phyloP scores from a whole-genome alignment of 2,888 invertebrate species.

The Drosophila macrospina region DNA sequence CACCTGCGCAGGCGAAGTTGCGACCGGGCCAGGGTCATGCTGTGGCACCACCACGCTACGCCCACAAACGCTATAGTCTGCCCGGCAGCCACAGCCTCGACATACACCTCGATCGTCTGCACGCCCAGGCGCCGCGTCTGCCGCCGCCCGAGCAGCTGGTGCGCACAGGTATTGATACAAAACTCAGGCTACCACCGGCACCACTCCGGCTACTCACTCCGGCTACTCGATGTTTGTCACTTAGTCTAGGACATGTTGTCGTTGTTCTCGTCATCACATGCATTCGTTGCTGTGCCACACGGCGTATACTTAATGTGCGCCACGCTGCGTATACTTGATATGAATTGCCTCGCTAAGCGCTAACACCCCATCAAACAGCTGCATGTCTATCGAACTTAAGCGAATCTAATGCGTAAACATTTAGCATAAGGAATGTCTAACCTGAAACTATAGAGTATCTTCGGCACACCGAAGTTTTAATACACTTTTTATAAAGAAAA shows the following conservation, averaged over 20 bases:
- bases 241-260: constrained; percentile 39
- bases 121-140: constrained; percentile 80
- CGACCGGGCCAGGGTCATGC: background rate
- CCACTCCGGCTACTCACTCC: constrained; percentile 11
- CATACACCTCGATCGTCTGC: constrained; percentile 84
- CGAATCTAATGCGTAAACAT: no score
- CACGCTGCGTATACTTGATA: constrained; percentile 19
- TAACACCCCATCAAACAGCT: constrained; percentile 10
- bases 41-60: constrained; percentile 45
- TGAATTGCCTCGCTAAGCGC: constrained; percentile 15
- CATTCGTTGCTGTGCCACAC: background rate
- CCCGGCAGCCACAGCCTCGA: constrained; percentile 83
- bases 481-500: no score
- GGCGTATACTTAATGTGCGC: constrained; percentile 3
- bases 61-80: constrained; percentile 85
- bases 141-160: constrained; percentile 73
- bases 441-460: background rate
- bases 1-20: constrained; percentile 26
- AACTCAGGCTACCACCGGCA: no score
- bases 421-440: background rate
- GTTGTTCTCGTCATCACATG: constrained; percentile 27
- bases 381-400: constrained; percentile 3
- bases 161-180: constrained; percentile 65
- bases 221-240: constrained; percentile 63
- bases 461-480: background rate